phyloP scores from a whole-genome alignment of 2,113 vertebrate genomes.

The Sceloporus tristichus region DNA sequence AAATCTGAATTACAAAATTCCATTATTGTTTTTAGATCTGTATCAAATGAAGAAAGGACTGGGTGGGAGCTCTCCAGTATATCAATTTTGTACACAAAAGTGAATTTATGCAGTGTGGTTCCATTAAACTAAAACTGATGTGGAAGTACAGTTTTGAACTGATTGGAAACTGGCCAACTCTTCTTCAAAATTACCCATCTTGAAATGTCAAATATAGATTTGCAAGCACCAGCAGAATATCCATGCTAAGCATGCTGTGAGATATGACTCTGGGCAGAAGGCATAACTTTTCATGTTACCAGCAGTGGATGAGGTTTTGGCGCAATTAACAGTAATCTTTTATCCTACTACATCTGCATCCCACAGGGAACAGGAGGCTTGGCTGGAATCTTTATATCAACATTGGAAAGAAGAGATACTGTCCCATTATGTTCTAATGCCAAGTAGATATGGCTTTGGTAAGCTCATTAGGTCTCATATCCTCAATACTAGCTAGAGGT shows the following conservation, averaged over 20 bases:
- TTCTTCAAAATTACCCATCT: not conserved
- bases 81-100: not conserved
- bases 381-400: not conserved
- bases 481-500: not conserved
- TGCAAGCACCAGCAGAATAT: not conserved
- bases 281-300: not conserved
- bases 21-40: not conserved
- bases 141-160: not conserved
- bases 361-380: not conserved
- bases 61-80: not conserved
- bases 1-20: constrained; percentile 10
- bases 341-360: not conserved
- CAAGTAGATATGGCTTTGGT: not conserved
- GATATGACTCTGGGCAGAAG: not conserved
- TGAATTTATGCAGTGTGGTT: not conserved
- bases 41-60: not conserved
- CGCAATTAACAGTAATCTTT: not conserved
- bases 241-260: not conserved
- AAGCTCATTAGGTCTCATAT: not conserved
- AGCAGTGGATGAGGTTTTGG: not conserved
- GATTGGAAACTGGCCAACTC: not conserved
- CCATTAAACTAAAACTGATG: not conserved
- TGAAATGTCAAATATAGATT: not conserved
- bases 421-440: not conserved
- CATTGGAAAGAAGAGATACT: not conserved